Evolutionary conservation across 1,140 invertebrate genomes (phyloP).

Genomic region (Lasioglossum albipes): DNA sequence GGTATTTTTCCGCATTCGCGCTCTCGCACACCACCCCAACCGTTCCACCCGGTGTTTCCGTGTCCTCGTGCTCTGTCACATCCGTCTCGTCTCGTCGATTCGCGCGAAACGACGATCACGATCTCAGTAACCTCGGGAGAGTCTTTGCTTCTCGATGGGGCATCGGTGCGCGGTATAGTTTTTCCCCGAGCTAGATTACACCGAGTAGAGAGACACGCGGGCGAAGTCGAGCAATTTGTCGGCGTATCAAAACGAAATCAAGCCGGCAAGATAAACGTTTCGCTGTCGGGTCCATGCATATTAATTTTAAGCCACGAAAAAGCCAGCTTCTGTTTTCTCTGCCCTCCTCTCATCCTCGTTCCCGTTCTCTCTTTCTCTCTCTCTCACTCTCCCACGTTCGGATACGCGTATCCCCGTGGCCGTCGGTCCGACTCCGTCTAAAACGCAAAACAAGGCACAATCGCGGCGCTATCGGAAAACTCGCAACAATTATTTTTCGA

Average conservation of each 20-base stretch:
- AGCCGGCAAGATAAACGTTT: slow-evolving; percentile 79
- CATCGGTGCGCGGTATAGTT: slow-evolving; percentile 39
- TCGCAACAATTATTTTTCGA: slow-evolving; percentile 77
- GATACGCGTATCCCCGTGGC: slow-evolving; percentile 11
- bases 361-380: background rate
- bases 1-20: slow-evolving; percentile 40
- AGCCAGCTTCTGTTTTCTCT: slow-evolving; percentile 57
- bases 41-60: background rate
- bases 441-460: slow-evolving; percentile 64
- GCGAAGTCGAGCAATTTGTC: slow-evolving; percentile 72
- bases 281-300: slow-evolving; percentile 77
- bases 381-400: background rate
- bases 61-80: background rate
- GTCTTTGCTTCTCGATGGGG: background rate
- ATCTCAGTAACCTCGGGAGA: too few relatives aligned
- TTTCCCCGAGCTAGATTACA: slow-evolving; percentile 39
- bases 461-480: slow-evolving; percentile 53
- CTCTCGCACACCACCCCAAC: background rate
- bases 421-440: slow-evolving; percentile 26
- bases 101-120: too few relatives aligned
- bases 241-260: slow-evolving; percentile 79
- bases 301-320: slow-evolving; percentile 79
- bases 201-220: slow-evolving; percentile 42
- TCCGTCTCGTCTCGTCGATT: too few relatives aligned
- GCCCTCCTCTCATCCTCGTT: too few relatives aligned